Evolutionary conservation across 2,113 vertebrate genomes (phyloP), one percentile per base, ranked within the genome.

Genomic region (Recurvirostra avosetta): DNA sequence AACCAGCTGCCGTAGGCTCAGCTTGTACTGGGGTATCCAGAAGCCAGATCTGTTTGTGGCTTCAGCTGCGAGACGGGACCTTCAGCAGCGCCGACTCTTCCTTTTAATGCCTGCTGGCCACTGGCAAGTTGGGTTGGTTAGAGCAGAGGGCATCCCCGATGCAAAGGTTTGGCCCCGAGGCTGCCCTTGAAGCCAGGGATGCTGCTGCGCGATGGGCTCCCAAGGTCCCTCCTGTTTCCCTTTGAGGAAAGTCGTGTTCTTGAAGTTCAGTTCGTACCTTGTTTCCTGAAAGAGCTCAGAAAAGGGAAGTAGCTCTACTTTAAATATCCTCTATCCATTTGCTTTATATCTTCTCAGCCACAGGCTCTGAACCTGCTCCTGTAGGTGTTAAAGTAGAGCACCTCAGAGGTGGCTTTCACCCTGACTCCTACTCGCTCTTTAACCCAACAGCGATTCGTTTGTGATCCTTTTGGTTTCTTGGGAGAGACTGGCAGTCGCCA

Each of bases 1-100:
- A 52, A 32, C 17, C 6, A 26, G 4, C 40, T n/a, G 59, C 62
- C 4, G 0, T 5, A 9, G 36, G 16, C 65, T 56, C 9, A 13
- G 25, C 52, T 70, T 25, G 49, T 36, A 0, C 32, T 17, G 61
- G 30, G 6, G 4, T 23, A 27, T 16, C 26, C 8, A 12, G 38
- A 10, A 47, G 52, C 12, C 3, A 4, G 55, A 18, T 38, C 56
- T 34, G 20, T 55, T 70, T 56, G 56, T 1, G 43, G 43, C 43
- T 45, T 16, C 43, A 45, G 43, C 43, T 17, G 43, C 13, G 43
- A 43, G 43, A 43, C 15, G 15, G 15, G 43, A 43, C 43, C 43
- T 43, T 43, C 15, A 43, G 43, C 43, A 43, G 43, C 15, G 15
- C 43, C 15, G 15, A 15, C 43, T 43, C 15, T 43, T 43, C 43